Percentiles rank a stretch among this genome's conserved stretches.
Conservation (phyloP, 2,888 invertebrate genomes). For the Alentia gelatinosa region DNA sequence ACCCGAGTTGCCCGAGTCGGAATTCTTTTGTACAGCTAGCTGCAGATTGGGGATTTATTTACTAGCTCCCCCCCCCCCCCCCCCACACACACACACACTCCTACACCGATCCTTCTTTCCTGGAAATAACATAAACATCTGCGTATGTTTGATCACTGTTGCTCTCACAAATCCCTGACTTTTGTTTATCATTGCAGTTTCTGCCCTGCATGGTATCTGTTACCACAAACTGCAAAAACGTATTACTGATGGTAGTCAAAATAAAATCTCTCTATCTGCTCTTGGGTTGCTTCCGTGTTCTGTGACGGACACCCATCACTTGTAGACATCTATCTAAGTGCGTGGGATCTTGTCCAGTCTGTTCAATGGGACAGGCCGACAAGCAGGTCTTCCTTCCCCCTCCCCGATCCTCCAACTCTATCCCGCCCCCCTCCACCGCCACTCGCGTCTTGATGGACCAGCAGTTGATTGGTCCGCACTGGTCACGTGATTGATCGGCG, state of each 20-base stretch:
- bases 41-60: background rate
- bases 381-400: background rate
- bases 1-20: background rate
- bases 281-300: background rate
- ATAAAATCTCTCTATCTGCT: background rate
- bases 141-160: too few species aligned
- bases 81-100: too few species aligned
- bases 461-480: conserved; percentile 37
- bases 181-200: too few species aligned
- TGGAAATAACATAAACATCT: too few species aligned
- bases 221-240: too few species aligned
- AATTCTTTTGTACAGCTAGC: background rate
- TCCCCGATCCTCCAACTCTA: background rate
- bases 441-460: background rate
- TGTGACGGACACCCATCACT: conserved; percentile 15
- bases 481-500: conserved; percentile 50
- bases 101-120: too few species aligned
- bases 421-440: background rate
- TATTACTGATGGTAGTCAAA: too few species aligned
- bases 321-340: conserved; percentile 6
- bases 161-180: too few species aligned
- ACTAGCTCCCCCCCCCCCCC: background rate
- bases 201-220: too few species aligned
- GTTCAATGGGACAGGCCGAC: background rate
- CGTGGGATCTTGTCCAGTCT: background rate